phyloP scores from a whole-genome alignment of 2,888 invertebrate species.

The Lacanobia oleracea region DNA sequence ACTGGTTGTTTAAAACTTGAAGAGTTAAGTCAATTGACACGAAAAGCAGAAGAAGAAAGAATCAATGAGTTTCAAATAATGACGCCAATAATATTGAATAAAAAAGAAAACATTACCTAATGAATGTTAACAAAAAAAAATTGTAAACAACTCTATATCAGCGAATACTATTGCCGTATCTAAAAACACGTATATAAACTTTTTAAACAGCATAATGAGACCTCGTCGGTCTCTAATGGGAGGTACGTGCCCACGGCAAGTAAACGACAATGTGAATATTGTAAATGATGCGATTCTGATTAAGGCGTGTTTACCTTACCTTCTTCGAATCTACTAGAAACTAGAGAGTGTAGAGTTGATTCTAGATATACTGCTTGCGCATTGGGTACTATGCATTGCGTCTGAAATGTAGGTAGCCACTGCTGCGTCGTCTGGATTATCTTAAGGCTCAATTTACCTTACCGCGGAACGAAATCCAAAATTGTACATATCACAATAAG shows the following conservation, averaged over 20 bases:
- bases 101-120: too few species aligned
- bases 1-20: too few species aligned
- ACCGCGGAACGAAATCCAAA: not conserved
- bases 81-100: too few species aligned
- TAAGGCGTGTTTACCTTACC: slow-evolving; percentile 48
- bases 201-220: slow-evolving; percentile 51
- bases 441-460: not conserved
- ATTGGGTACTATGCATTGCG: too few species aligned
- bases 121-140: slow-evolving; percentile 8
- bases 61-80: not conserved
- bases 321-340: slow-evolving; percentile 27
- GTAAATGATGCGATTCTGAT: slow-evolving; percentile 42
- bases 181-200: slow-evolving; percentile 51
- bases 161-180: slow-evolving; percentile 27
- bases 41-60: too few species aligned
- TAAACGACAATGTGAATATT: not conserved
- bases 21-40: too few species aligned
- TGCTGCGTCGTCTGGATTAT: too few species aligned
- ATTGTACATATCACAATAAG: not conserved
- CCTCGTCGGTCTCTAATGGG: slow-evolving; percentile 46
- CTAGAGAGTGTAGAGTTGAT: not conserved
- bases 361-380: not conserved
- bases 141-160: slow-evolving; percentile 6
- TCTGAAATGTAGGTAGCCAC: too few species aligned
- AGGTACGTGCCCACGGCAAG: slow-evolving; percentile 45